These are phyloP conservation scores for Muscicapa striata DNA, from an alignment of 2,797 vertebrate genomes.

Conservation along the genomic window DNA sequence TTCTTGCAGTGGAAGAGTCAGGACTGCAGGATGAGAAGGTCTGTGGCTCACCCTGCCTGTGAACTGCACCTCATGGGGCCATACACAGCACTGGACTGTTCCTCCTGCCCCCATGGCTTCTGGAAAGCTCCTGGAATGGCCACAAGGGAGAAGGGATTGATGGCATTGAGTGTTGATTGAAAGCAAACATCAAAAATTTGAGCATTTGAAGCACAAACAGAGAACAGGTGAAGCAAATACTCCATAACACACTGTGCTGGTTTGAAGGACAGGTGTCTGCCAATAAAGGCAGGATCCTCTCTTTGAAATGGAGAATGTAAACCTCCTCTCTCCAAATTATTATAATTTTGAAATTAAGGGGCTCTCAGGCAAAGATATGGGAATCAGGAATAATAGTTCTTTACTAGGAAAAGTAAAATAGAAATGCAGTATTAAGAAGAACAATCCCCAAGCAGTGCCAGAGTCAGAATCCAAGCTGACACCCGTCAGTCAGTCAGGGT, in stretches of 20 bases:
- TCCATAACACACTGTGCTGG: background rate
- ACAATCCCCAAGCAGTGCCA: too few relatives aligned
- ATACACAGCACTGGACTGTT: background rate
- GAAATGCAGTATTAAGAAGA: too few relatives aligned
- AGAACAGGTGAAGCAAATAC: background rate
- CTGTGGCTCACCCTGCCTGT: background rate
- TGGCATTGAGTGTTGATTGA: background rate
- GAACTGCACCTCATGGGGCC: background rate
- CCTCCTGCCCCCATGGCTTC: background rate
- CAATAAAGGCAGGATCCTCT: too few relatives aligned
- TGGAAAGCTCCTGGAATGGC: background rate
- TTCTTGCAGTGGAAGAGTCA: fast-evolving
- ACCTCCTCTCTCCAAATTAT: too few relatives aligned
- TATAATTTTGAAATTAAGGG: too few relatives aligned
- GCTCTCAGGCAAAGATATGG: too few relatives aligned
- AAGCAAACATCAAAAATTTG: background rate
- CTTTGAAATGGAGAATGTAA: too few relatives aligned
- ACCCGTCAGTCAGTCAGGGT: too few relatives aligned
- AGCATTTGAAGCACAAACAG: background rate
- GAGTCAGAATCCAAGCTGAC: too few relatives aligned
- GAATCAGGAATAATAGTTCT: too few relatives aligned
- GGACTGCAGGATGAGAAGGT: background rate
- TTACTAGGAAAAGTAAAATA: too few relatives aligned
- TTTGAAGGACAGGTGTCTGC: too few relatives aligned
- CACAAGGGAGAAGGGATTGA: background rate